These are phyloP conservation scores for Neoseiulus cucumeris DNA, from an alignment of 1,140 invertebrate species.

Conservation along the genomic window DNA sequence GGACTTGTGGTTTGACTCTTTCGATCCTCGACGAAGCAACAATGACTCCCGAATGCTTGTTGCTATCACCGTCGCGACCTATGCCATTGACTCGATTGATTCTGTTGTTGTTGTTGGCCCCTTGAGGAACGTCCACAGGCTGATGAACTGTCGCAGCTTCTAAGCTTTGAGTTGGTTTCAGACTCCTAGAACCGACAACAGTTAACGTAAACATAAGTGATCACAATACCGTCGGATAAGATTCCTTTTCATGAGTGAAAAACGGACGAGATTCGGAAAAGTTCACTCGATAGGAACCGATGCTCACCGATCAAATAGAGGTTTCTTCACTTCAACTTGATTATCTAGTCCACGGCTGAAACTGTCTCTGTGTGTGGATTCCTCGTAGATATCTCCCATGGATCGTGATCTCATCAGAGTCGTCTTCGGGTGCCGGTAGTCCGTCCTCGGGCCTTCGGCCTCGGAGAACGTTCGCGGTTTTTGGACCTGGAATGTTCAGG, in stretches of 20 bases:
- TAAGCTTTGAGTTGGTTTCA: neutral
- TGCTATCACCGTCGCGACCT: neutral
- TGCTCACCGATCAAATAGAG: too few species aligned
- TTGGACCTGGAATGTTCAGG: neutral
- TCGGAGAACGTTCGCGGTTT: neutral
- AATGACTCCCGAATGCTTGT: neutral
- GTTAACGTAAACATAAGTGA: too few species aligned
- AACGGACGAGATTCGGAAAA: too few species aligned
- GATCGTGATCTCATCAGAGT: neutral
- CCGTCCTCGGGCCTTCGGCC: neutral
- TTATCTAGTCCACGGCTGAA: too few species aligned
- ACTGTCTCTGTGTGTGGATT: neutral
- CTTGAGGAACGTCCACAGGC: neutral
- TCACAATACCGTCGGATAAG: too few species aligned
- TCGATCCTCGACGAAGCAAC: neutral
- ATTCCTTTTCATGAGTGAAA: too few species aligned
- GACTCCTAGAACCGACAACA: neutral
- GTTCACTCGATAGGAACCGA: too few species aligned
- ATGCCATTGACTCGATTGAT: neutral
- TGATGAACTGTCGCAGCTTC: neutral
- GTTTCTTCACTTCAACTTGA: too few species aligned
- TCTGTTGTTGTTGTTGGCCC: neutral
- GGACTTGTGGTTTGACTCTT: neutral
- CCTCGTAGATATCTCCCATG: neutral
- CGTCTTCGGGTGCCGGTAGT: neutral